Evolutionary conservation across 2,888 invertebrate species (phyloP), one percentile per base, ranked within the genome.

Genomic region (Lymantria dispar): DNA sequence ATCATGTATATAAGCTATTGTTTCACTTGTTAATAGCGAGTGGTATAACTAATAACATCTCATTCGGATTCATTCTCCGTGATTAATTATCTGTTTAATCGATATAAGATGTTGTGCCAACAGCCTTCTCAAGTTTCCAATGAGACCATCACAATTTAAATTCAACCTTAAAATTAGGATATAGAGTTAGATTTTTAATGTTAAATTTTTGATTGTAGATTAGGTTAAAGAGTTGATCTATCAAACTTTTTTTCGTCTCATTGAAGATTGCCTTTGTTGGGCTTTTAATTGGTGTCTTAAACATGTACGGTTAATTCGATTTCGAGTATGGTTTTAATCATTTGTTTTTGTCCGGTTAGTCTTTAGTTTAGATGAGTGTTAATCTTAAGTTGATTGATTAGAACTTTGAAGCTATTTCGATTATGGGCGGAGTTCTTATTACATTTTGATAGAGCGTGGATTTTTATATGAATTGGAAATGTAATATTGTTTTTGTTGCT

Each of bases 61-160:
- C 91, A 90, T 90, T 91, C 91, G 87, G 88, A 88, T 83, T 83
- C 90, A 87, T 91, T 89, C 89, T 85, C 87, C 85, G 87, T 90
- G 91, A 91, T 91, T 90, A 91, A 91, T 91, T 91, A 91, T 90
- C 87, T 90, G 90, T 89, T 91, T 91, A 91, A 91, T 91, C 91
- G 90, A 89, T 88, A 90, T 87, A 85, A 90, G 89, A 90, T 89
- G 90, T 88, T 89, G 88, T 89, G 88, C 90, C 89, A 91, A 91
- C 90, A 90, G 83, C 84, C 87, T 85, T 83, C 83, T 85, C 79
- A 62, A 65, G 75, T 86, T 82, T 77, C 81, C 69, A 61, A 54
- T 48, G 14, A 14, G 0, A 12, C 5, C 0, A 1, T 29, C 5
- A 12, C 37, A 37, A 41, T 40, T 13, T 8, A 78, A 62, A 65